Evolutionary conservation across 2,113 vertebrate species (phyloP), one percentile per base, ranked within the genome.

Genomic region (Redunca redunca): DNA sequence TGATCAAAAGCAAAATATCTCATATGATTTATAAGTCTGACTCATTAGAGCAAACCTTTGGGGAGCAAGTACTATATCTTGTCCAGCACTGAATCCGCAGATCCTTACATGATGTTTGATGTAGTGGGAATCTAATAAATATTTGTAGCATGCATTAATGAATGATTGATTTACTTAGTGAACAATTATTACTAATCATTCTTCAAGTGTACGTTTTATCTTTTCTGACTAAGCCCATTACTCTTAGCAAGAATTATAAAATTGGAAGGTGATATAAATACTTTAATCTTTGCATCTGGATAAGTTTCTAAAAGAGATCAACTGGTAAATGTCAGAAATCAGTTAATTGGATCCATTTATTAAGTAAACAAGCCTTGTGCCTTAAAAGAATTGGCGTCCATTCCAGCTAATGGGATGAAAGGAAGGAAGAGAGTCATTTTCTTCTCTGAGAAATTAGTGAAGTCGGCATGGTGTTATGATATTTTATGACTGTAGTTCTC

Each of bases 401-500:
- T 40, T 97, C 46, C 15, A 78, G 46, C 62, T 97, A 91, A 97
- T 95, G 58, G 52, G 40, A 67, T 91, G 57, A 91, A 74, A 97
- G 60, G 77, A 92, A 96, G 46, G 46, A 80, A 96, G 64, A 50
- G 67, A 96, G 46, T 94, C 55, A 48, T 97, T 97, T 98, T 95
- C 91, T 94, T 87, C 33, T 33, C 82, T 95, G 80, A 85, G 82
- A 92, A 97, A 95, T 96, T 92, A 97, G 92, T 92, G 78, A 86
- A 71, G 82, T 94, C 6, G 57, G 88, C 85, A 87, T 91, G 46
- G 94, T 94, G 78, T 92, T 97, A 89, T 95, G 80, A 60, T 95
- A 93, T 95, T 98, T 98, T 98, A 97, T 89, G 85, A 81, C 46
- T 81, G 8, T 52, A 95, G 86, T 97, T 94, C 86, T 95, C 91